Evolutionary conservation across 2,113 vertebrate species (phyloP), one percentile per base, ranked within the genome.

Genomic region (Amphilophus citrinellus): DNA sequence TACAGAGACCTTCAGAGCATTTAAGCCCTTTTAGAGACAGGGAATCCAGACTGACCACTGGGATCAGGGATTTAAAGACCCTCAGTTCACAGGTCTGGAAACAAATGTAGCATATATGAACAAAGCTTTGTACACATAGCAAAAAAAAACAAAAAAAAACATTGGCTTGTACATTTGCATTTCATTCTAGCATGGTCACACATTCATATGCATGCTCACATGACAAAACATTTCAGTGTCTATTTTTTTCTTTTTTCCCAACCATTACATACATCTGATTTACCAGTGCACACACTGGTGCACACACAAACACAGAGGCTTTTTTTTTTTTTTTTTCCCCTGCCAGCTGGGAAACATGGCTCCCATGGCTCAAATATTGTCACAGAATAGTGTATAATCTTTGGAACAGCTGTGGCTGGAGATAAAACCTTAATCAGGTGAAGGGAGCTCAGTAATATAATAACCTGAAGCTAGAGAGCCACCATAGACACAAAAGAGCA

Each of bases 381-480:
- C 85, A 83, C 58, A 83, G 79, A 93, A 89, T 82, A 87, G 77
- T 76, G 73, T 87, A 85, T 84, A 88, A 92, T 91, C 88, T 92
- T 87, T 77, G 60, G 60, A 91, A 84, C 88, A 93, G 88, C 87
- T 91, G 88, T 86, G 88, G 88, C 85, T 89, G 65, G 59, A 92
- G 92, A 94, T 92, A 92, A 94, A 93, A 85, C 85, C 83, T 79
- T 88, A 91, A 92, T 93, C 88, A 92, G 89, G 82, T 90, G 82
- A 89, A 88, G 73, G 71, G 84, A 84, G 90, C 88, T 82, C 24
- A 7, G 65, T 88, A 90, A 91, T 89, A 84, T 90, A 87, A 92
- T 91, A 91, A 90, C 83, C 82, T 85, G 81, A 82, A 87, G 83
- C 81, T 37, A 58, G 73, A 84, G 77, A 88, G 83, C 88, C 82